Evolutionary conservation across 2,797 vertebrate genomes (phyloP), one percentile per base, ranked within the genome.

Genomic region (Crocodylus rhombifer): DNA sequence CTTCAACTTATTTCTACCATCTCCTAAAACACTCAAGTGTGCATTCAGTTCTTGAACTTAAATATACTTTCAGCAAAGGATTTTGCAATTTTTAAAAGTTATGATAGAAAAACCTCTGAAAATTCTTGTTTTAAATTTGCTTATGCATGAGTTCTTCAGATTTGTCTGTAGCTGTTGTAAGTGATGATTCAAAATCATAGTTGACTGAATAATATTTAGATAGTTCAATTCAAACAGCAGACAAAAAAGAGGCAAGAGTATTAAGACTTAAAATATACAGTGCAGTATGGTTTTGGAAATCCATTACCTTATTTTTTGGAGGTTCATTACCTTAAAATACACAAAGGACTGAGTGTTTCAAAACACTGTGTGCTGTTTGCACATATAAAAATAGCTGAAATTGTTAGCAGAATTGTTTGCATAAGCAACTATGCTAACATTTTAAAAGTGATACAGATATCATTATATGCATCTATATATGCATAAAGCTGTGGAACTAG

Each of bases 1-100:
- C 65, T 90, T 76, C 86, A 91, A 51, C 11, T 83, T 91, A 77
- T 57, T 97, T 95, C 88, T 91, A 95, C 94, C 57, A 36, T 90
- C 62, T 91, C 95, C 89, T 95, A 92, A 95, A 97, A 82, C 51
- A 85, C 74, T 92, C 64, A 94, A 83, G 91, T 92, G 94, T 95
- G 73, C 55, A 55, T 87, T 91, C 80, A 77, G 62, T 94, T 85
- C 16, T 18, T 11, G 28, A 92, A 96, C 86, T 90, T 92, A 94
- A 95, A 93, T 93, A 79, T 92, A 84, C 83, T 67, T 86, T 73
- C 92, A 91, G 14, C 56, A 88, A 93, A 89, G 82, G 62, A 84
- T 93, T 95, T 86, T 84, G 92, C 94, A 56, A 86, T 69, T 95
- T 87, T 95, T 83, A 94, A 95, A 97, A 3, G 0, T 62, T 87